Conservation (phyloP, 2,888 invertebrate genomes). For the Philonicus albiceps region DNA sequence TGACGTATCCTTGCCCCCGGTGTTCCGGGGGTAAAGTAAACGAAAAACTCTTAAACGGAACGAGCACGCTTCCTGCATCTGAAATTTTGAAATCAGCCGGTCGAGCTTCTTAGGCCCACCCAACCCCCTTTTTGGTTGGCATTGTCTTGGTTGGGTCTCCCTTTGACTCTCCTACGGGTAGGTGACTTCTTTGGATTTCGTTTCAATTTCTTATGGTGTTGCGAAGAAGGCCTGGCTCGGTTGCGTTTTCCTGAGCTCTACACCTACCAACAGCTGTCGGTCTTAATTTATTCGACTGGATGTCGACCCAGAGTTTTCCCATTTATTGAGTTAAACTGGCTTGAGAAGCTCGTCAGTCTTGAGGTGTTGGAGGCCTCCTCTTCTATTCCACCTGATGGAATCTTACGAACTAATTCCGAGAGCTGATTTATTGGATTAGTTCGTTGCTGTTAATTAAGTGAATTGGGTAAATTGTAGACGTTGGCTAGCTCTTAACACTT, state of each 20-base stretch:
- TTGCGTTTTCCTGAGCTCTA: not conserved
- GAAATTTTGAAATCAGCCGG: not conserved
- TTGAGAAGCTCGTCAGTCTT: not conserved
- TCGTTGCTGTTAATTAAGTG: not conserved
- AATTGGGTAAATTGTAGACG: not conserved
- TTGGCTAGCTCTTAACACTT: not conserved
- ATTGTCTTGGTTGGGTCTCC: not conserved
- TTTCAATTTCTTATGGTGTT: not conserved
- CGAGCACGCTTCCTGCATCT: conserved; percentile 5
- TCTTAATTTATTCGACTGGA: not conserved
- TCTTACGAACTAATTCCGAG: not conserved
- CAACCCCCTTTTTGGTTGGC: no score
- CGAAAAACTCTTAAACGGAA: not conserved
- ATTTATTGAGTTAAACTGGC: not conserved
- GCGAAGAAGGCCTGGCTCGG: not conserved
- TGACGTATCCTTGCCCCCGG: not conserved
- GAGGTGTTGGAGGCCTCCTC: not conserved
- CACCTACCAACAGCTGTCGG: conserved; percentile 1
- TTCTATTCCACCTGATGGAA: not conserved
- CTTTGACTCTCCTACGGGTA: not conserved
- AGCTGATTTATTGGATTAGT: conserved; percentile 26
- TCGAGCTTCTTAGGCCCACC: not conserved
- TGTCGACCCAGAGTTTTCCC: not conserved
- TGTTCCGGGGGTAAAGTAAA: not conserved
- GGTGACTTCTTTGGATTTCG: not conserved